phyloP scores from a whole-genome alignment of 1,140 invertebrate genomes.

The Eurosta solidaginis region DNA sequence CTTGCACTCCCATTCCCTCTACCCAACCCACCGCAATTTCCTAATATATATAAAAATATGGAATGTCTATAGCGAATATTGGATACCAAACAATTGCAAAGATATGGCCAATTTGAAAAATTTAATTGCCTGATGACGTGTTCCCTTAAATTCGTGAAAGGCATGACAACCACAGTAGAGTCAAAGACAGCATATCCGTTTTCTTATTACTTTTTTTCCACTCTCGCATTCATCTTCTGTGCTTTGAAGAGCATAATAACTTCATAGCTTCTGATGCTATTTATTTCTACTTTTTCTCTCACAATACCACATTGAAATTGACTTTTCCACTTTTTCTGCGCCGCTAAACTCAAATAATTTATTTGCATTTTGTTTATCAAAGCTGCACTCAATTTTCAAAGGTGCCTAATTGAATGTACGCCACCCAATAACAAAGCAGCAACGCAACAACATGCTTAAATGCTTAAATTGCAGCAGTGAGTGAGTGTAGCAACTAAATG shows the following conservation, averaged over 20 bases:
- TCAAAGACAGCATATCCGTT: no score
- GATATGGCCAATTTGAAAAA: no score
- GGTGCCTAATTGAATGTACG: background rate
- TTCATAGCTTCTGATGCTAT: background rate
- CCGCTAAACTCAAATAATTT: conserved; percentile 11
- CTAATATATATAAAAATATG: no score
- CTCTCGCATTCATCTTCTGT: background rate
- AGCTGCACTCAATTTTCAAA: background rate
- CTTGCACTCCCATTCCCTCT: no score
- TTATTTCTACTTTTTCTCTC: background rate
- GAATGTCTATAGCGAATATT: no score
- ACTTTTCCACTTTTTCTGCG: conserved; percentile 20
- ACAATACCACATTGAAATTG: background rate
- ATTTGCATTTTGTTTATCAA: conserved; percentile 25
- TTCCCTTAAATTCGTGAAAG: no score
- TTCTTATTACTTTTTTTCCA: background rate
- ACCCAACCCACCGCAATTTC: no score
- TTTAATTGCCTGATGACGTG: no score
- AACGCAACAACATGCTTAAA: background rate
- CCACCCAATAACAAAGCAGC: background rate
- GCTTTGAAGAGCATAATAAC: conserved; percentile 5
- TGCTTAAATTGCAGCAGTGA: background rate
- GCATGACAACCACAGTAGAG: no score
- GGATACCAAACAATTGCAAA: no score
- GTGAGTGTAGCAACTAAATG: background rate